phyloP scores from a whole-genome alignment of 2,113 vertebrate species.

The Poeciliopsis retropinna region DNA sequence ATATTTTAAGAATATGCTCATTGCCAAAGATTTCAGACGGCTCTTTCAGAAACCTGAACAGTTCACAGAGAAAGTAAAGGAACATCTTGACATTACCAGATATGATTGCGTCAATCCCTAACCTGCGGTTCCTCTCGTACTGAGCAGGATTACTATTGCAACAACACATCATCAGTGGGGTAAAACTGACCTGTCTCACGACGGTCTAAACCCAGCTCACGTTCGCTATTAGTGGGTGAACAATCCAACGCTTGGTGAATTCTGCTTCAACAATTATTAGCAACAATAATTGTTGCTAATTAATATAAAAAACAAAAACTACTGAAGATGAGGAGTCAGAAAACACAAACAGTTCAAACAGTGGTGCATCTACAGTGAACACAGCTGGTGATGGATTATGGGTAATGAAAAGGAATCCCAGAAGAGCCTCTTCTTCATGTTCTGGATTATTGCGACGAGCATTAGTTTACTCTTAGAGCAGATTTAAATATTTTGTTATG shows the following conservation, averaged over 20 bases:
- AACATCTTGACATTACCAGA: constrained; percentile 8
- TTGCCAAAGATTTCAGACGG: too few relatives aligned
- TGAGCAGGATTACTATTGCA: too few relatives aligned
- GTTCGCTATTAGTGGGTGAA: too few relatives aligned
- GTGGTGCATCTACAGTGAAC: constrained; percentile 57
- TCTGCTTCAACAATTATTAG: too few relatives aligned
- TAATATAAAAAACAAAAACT: constrained; percentile 8
- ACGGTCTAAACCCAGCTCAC: too few relatives aligned
- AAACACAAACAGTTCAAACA: constrained; percentile 56
- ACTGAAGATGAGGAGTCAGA: constrained; percentile 41
- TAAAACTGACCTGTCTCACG: too few relatives aligned
- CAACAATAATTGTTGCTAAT: background rate
- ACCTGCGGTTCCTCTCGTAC: too few relatives aligned
- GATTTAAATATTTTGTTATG: background rate
- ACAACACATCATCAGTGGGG: too few relatives aligned
- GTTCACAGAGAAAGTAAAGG: constrained; percentile 14
- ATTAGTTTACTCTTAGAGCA: background rate
- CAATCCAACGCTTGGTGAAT: too few relatives aligned
- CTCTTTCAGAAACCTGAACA: background rate
- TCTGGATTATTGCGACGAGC: constrained; percentile 4
- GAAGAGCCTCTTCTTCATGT: constrained; percentile 76
- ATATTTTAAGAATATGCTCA: too few relatives aligned
- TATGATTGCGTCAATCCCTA: too few relatives aligned
- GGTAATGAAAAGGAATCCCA: constrained; percentile 74
- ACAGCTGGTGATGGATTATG: constrained; percentile 74